These are phyloP conservation scores for Trichonephila inaurata DNA, from an alignment of 1,140 invertebrate species.

Conservation along the genomic window DNA sequence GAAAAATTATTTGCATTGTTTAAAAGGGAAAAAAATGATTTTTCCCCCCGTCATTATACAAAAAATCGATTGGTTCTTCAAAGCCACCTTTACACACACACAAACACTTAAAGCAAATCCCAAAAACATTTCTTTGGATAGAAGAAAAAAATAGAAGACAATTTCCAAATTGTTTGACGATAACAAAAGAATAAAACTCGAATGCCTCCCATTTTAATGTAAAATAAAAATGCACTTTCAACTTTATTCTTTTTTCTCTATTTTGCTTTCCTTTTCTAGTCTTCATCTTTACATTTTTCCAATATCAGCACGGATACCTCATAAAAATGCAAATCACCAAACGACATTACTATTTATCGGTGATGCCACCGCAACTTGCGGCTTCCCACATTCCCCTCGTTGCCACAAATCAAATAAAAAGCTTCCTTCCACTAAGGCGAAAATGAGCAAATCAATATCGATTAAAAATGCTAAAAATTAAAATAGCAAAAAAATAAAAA, in stretches of 20 bases:
- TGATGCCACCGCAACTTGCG: not conserved
- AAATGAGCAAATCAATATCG: conserved; percentile 47
- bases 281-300: not conserved
- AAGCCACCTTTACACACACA: conserved; percentile 4
- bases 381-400: not conserved
- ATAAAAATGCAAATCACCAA: conserved; percentile 40
- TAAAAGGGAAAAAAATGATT: not conserved
- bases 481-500: not conserved
- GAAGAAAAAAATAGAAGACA: not conserved
- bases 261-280: not conserved
- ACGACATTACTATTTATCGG: conserved; percentile 48
- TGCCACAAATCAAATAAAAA: conserved; percentile 45
- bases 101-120: conserved; percentile 1
- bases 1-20: too few species aligned
- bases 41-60: not conserved
- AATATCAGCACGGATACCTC: conserved; percentile 8
- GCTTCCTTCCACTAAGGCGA: not conserved
- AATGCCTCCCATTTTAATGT: not conserved
- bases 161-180: conserved; percentile 5
- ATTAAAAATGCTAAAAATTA: conserved; percentile 50
- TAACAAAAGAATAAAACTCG: conserved; percentile 7
- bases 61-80: not conserved
- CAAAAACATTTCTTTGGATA: not conserved
- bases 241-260: not conserved
- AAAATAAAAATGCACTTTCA: conserved; percentile 21